phyloP scores from a whole-genome alignment of 2,113 vertebrate species.

The Tylochromis polylepis region DNA sequence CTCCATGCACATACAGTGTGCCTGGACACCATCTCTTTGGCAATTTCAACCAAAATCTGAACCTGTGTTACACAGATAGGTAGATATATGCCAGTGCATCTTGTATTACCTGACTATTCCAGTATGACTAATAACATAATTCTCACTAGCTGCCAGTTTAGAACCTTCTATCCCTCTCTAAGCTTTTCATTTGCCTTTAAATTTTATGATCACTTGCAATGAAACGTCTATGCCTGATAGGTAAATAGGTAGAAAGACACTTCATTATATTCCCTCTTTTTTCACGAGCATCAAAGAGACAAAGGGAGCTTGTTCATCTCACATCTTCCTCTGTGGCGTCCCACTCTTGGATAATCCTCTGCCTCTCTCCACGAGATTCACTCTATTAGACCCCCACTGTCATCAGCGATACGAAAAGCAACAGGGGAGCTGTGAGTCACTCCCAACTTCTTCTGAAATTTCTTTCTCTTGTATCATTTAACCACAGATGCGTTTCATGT shows the following conservation, averaged over 20 bases:
- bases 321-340: constrained; percentile 14
- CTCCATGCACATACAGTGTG: constrained; percentile 35
- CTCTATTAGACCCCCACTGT: constrained; percentile 27
- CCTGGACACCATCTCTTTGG: constrained; percentile 38
- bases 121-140: not conserved
- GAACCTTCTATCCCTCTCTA: not conserved
- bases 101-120: constrained; percentile 7
- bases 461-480: constrained; percentile 3
- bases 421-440: constrained; percentile 37
- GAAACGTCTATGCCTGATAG: constrained; percentile 30
- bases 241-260: constrained; percentile 10
- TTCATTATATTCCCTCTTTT: constrained; percentile 8
- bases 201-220: not conserved
- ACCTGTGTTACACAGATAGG: constrained; percentile 9
- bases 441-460: constrained; percentile 16
- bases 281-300: not conserved
- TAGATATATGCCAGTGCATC: constrained; percentile 15
- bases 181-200: not conserved
- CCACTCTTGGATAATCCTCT: constrained; percentile 12
- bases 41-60: constrained; percentile 33
- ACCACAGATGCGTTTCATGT: not conserved
- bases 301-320: not conserved
- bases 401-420: not conserved
- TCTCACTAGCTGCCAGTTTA: constrained; percentile 33
- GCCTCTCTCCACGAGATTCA: constrained; percentile 16